Evolutionary conservation across 1,140 invertebrate genomes (phyloP), one percentile per base, ranked within the genome.

Genomic region (Subanguina moxae): DNA sequence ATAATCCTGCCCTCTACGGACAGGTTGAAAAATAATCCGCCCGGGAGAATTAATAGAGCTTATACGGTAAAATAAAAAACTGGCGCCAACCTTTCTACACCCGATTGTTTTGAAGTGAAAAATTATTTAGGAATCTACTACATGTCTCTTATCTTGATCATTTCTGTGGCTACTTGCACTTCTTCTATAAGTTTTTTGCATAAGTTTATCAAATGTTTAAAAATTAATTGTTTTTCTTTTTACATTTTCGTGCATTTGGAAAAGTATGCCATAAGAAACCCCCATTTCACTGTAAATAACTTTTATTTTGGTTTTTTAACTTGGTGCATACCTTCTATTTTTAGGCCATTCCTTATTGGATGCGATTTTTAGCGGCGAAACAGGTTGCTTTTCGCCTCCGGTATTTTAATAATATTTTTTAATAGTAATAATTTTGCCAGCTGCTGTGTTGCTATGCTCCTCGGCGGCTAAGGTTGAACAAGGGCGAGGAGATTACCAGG

Each of bases 401-500:
- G n/a, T n/a, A n/a, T n/a, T n/a, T n/a, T n/a, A n/a, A n/a, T n/a
- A n/a, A n/a, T n/a, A n/a, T n/a, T n/a, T n/a, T n/a, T n/a, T n/a
- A n/a, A n/a, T 38, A 38, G 32, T 11, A 5, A 38, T 38, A 38
- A 5, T 38, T 38, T 38, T 38, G 3, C 3, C 66, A 82, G 57
- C 62, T 80, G 11, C 77, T 82, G 57, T 80, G 78, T 65, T 80
- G 78, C 59, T 80, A 82, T 65, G 80, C 72, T 11, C 78, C 78
- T 30, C 61, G 62, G 46, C 61, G 68, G n/a, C 63, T 82, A 23
- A 63, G 80, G 17, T 58, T 78, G 23, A 72, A 80, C 46, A 80
- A 82, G 66, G 76, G 74, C 19, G 80, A 78, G 11, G 67, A 62
- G 48, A 65, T 69, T 17, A 70, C 28, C 15, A 38, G 68, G 25